These are phyloP conservation scores for Folsomia candida DNA, from an alignment of 2,888 invertebrate genomes.

Conservation along the genomic window DNA sequence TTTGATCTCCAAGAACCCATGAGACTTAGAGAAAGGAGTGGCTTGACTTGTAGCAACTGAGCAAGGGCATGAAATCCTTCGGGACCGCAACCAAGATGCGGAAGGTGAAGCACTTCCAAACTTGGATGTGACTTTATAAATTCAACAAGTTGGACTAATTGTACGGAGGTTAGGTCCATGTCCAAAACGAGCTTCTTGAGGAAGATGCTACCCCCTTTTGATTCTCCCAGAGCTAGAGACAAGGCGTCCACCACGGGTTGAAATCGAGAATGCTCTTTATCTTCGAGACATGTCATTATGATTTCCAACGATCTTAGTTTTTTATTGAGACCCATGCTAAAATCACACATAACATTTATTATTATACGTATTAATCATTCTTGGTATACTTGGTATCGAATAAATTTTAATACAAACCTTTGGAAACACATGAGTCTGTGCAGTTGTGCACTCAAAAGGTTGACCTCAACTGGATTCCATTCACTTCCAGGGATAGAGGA, in stretches of 20 bases:
- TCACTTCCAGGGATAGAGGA: constrained; percentile 57
- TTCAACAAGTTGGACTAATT: constrained; percentile 59
- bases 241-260: constrained; percentile 60
- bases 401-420: neutral
- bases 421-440: constrained; percentile 36
- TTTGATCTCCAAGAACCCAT: constrained; percentile 54
- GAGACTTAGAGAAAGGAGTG: constrained; percentile 58
- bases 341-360: too few species aligned
- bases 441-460: constrained; percentile 49
- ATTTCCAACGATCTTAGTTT: constrained; percentile 59
- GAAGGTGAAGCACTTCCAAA: constrained; percentile 59
- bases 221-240: constrained; percentile 54
- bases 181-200: constrained; percentile 59
- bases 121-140: constrained; percentile 58
- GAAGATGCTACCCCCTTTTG: constrained; percentile 50
- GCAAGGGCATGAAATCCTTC: constrained; percentile 59
- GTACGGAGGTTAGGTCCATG: constrained; percentile 59
- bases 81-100: constrained; percentile 60
- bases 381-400: too few species aligned
- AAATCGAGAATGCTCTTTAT: constrained; percentile 58
- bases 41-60: constrained; percentile 57
- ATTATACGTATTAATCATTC: too few species aligned
- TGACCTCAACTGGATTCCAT: constrained; percentile 58
- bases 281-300: constrained; percentile 59
- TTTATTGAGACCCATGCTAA: constrained; percentile 53